phyloP scores from a whole-genome alignment of 2,113 vertebrate genomes.

The Seriola aureovittata region DNA sequence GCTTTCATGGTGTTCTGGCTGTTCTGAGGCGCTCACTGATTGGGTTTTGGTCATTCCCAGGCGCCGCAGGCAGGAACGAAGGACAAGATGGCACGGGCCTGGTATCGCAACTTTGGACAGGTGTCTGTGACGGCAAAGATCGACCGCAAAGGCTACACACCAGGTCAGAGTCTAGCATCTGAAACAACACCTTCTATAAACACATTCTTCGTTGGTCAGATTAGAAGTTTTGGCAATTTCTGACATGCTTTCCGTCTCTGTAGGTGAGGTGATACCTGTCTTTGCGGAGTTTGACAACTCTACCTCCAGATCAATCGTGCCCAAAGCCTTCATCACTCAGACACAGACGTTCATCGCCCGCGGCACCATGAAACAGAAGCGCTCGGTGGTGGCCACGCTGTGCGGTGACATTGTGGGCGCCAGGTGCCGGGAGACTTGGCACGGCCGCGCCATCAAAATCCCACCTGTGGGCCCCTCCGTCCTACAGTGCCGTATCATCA shows the following conservation, averaged over 20 bases:
- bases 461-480: constrained; percentile 95
- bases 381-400: constrained; percentile 90
- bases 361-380: constrained; percentile 94
- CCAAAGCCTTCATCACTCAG: constrained; percentile 93
- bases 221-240: not conserved
- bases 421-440: constrained; percentile 89
- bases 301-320: constrained; percentile 88
- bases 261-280: constrained; percentile 95
- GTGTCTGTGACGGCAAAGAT: constrained; percentile 95
- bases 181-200: not conserved
- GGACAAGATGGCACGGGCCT: constrained; percentile 93
- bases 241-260: not conserved
- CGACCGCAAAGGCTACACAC: constrained; percentile 96
- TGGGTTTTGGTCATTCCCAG: constrained; percentile 69
- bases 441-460: constrained; percentile 92
- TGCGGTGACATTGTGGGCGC: constrained; percentile 87
- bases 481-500: constrained; percentile 94
- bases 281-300: constrained; percentile 96
- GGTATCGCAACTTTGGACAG: constrained; percentile 94
- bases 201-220: accelerated
- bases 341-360: constrained; percentile 95
- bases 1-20: not conserved
- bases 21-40: constrained; percentile 10
- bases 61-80: constrained; percentile 94
- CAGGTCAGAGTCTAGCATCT: constrained; percentile 83